Base-by-base conservation (phyloP, 2,113 vertebrate species). In the Corythornis madagascariensis region DNA sequence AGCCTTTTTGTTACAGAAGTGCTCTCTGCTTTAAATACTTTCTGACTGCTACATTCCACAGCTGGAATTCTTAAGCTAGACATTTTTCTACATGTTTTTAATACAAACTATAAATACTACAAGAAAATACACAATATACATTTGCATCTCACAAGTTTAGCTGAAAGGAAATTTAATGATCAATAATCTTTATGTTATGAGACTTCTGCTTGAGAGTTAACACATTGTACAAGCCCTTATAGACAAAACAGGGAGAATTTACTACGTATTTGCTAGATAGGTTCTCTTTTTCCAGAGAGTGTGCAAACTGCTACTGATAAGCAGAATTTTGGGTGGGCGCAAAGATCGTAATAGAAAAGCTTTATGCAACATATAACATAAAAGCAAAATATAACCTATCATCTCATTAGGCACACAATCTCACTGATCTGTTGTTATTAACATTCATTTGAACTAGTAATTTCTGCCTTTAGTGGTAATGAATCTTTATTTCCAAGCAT, bases 381-480 rank as follows among this genome's bases (percentile, higher is more conserved):
- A 87, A 73, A 67, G 61, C 19, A 89, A 85, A 81, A 63, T 57
- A 59, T 31, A 86, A 88, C 19, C n/a, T 65, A 7, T 12, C 75
- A 31, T 67, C 45, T 89, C 57, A 85, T 74, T 35, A 85, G 55
- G 31, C 40, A 83, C 72, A 87, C 33, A 76, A 89, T 71, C 53
- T 70, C 55, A 60, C 16, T 59, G 35, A 79, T 88, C 72, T 75
- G 45, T 18, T 85, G 77, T 65, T 84, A 88, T 67, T 93, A 95
- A 71, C 1, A 2, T 42, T 82, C 40, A 13, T 67, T 67, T 92
- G 75, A 97, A 96, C 48, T 88, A 89, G 90, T 45, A 59, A 77
- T 94, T 80, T 94, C 71, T 78, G 83, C 85, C 82, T 85, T 96
- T 94, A 94, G 83, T 28, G 79, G 94, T 85, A 88, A 83, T 64